Percentiles rank a stretch among this genome's conserved stretches.
phyloP scores from a whole-genome alignment of 2,888 invertebrate species.

The Cosmia trapezina region DNA sequence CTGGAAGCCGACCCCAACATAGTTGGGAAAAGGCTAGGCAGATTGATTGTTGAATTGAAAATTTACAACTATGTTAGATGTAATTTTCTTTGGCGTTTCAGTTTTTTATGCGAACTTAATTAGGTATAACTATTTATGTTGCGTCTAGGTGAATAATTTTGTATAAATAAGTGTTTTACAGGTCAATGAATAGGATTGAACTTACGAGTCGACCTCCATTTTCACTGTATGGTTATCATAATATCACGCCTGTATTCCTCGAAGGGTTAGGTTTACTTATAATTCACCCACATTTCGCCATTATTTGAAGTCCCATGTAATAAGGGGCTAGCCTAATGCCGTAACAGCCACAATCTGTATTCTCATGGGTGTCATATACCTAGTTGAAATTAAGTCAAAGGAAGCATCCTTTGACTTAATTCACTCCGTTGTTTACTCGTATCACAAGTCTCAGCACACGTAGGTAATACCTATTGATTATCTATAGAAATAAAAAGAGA shows the following conservation, averaged over 20 bases:
- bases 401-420: too few relatives aligned
- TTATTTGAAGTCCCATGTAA: background rate
- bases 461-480: background rate
- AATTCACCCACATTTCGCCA: background rate
- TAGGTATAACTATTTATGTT: constrained; percentile 24
- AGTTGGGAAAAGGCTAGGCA: too few relatives aligned
- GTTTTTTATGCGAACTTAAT: constrained; percentile 23
- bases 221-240: background rate
- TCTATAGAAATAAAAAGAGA: too few relatives aligned
- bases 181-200: constrained; percentile 13
- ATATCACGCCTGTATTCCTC: background rate
- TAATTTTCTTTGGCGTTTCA: constrained; percentile 38
- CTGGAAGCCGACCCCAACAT: too few relatives aligned
- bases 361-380: background rate
- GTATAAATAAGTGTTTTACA: background rate
- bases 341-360: background rate
- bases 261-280: background rate
- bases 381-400: constrained; percentile 4
- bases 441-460: background rate
- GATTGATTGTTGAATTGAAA: constrained; percentile 53
- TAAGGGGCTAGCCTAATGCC: background rate
- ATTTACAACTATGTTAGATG: constrained; percentile 37
- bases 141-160: constrained; percentile 19
- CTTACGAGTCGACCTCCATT: background rate
- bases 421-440: constrained; percentile 14